phyloP scores from a whole-genome alignment of 2,888 invertebrate genomes.

The Lysandra coridon region DNA sequence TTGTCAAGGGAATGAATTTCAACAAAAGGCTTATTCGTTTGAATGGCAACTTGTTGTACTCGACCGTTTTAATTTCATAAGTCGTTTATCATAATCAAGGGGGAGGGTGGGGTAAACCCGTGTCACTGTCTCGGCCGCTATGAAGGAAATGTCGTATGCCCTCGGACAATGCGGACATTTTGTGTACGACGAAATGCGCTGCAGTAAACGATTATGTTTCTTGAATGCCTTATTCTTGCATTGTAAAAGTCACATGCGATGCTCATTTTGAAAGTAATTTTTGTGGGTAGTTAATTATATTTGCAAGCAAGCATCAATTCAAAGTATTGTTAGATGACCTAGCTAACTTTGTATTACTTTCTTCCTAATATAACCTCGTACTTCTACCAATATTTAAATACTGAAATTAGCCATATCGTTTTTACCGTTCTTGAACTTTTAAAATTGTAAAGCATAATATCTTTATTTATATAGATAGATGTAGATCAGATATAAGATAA shows the following conservation, averaged over 20 bases:
- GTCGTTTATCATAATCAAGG: constrained; percentile 80
- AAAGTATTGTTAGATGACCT: too few relatives aligned
- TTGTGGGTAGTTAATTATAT: not conserved
- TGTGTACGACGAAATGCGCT: constrained; percentile 46
- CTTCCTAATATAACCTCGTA: too few relatives aligned
- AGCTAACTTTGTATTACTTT: too few relatives aligned
- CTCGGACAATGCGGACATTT: constrained; percentile 63
- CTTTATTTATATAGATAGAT: too few relatives aligned
- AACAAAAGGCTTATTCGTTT: constrained; percentile 77
- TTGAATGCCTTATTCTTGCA: constrained; percentile 28
- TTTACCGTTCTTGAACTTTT: too few relatives aligned
- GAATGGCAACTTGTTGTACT: constrained; percentile 77
- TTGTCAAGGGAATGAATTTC: constrained; percentile 78
- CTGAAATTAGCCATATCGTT: too few relatives aligned
- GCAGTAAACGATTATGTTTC: constrained; percentile 35
- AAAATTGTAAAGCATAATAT: too few relatives aligned
- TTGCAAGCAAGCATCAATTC: too few relatives aligned
- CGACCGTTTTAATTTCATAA: constrained; percentile 80
- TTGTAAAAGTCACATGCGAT: constrained; percentile 9
- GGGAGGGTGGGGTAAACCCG: constrained; percentile 59
- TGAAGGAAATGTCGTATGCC: constrained; percentile 74
- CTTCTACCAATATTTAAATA: too few relatives aligned
- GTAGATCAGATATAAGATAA: too few relatives aligned
- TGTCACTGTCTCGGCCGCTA: constrained; percentile 70
- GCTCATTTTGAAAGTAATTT: not conserved